These are phyloP conservation scores for Plagodis dolabraria DNA, from an alignment of 2,888 invertebrate species.

Conservation along the genomic window DNA sequence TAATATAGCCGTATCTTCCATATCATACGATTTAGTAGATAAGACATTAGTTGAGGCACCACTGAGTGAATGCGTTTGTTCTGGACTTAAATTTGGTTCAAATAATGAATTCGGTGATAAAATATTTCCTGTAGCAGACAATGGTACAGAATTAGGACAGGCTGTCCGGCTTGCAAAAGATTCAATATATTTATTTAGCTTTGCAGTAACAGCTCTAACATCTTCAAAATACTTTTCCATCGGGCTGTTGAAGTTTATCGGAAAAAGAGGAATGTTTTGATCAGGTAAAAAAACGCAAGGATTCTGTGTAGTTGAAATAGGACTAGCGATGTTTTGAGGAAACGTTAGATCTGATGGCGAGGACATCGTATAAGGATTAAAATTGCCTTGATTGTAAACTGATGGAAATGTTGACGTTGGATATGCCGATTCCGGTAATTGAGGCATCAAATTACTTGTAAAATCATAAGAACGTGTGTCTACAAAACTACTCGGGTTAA, in stretches of 20 bases:
- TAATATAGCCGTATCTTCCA: not conserved
- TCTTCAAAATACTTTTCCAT: conserved; percentile 19
- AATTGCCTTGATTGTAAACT: not conserved
- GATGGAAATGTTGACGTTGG: not conserved
- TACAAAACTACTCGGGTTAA: too few species aligned
- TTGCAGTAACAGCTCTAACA: conserved; percentile 7
- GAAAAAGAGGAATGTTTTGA: not conserved
- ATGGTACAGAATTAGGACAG: not conserved
- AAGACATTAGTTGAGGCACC: not conserved
- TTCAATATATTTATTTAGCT: conserved; percentile 14
- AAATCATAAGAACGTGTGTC: too few species aligned
- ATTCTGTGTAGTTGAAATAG: not conserved
- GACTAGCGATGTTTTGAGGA: not conserved
- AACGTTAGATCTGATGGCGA: not conserved
- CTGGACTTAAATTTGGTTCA: conserved; percentile 1
- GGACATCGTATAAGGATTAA: not conserved
- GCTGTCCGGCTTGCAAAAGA: conserved; percentile 3
- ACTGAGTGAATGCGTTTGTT: not conserved
- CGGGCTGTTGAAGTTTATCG: not conserved
- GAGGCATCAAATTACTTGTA: too few species aligned
- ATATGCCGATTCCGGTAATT: not conserved
- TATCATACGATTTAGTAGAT: not conserved
- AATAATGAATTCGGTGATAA: not conserved
- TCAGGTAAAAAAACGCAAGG: not conserved
- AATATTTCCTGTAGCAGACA: not conserved